These are phyloP conservation scores for Gobio gobio DNA, from an alignment of 2,113 vertebrate species.

Conservation along the genomic window DNA sequence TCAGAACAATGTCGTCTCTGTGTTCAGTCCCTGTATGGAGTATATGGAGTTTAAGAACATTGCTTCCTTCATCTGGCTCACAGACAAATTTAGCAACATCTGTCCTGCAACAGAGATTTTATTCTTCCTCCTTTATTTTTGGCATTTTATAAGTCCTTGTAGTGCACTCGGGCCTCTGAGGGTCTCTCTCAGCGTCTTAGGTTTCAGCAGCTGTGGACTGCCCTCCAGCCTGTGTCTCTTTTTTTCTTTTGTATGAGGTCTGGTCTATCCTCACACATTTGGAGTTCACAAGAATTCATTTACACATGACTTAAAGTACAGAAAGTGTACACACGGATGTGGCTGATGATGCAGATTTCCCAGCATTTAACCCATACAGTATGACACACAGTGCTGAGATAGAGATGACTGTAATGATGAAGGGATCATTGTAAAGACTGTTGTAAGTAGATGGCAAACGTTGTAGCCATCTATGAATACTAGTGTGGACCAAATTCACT, in stretches of 20 bases:
- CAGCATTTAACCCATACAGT: not conserved
- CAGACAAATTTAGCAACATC: conserved; percentile 64
- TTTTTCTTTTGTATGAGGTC: conserved; percentile 7
- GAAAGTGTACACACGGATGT: not conserved
- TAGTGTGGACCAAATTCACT: not conserved
- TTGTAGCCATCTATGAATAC: not conserved
- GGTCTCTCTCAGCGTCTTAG: conserved; percentile 53
- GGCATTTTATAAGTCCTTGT: conserved; percentile 73
- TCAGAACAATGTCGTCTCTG: conserved; percentile 54
- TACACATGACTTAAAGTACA: not conserved
- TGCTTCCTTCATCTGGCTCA: conserved; percentile 64
- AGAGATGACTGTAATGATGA: not conserved
- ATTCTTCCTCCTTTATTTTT: conserved; percentile 74
- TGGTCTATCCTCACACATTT: not conserved
- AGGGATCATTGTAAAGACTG: not conserved
- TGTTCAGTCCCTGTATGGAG: conserved; percentile 29
- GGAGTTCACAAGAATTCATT: not conserved
- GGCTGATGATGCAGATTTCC: not conserved
- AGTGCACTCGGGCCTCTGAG: conserved; percentile 60
- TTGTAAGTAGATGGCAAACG: not conserved
- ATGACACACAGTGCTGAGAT: not conserved
- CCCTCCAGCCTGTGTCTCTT: conserved; percentile 46
- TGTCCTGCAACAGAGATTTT: conserved; percentile 64
- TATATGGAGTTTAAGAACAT: conserved; percentile 56
- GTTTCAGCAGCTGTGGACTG: conserved; percentile 67